These are phyloP conservation scores for Bellardia bayeri DNA, from an alignment of 2,888 invertebrate species.

Conservation along the genomic window DNA sequence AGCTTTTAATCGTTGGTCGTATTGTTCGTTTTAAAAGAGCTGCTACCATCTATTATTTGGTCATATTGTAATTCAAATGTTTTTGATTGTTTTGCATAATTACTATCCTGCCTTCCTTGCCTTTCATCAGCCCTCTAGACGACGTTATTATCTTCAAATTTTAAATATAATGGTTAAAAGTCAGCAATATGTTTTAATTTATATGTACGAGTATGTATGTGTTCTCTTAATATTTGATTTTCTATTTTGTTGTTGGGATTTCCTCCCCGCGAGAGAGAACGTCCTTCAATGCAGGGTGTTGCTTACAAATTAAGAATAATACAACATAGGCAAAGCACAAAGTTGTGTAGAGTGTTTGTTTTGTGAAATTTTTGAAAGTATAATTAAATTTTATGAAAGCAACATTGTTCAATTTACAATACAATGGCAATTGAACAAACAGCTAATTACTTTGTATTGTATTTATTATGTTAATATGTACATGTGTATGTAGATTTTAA, in stretches of 20 bases:
- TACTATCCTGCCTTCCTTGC: not conserved
- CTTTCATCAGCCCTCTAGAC: not conserved
- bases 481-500: not conserved
- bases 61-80: too few relatives aligned
- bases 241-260: not conserved
- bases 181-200: not conserved
- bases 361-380: too few relatives aligned
- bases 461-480: too few relatives aligned
- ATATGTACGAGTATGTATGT: not conserved
- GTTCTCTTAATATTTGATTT: not conserved
- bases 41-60: too few relatives aligned
- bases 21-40: too few relatives aligned
- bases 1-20: too few relatives aligned
- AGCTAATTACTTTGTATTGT: too few relatives aligned
- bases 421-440: too few relatives aligned
- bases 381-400: too few relatives aligned
- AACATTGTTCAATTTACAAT: not conserved
- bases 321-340: not conserved
- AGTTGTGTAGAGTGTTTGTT: not conserved
- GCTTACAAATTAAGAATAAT: constrained; percentile 7
- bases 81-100: not conserved
- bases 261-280: not conserved
- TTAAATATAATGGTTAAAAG: constrained; percentile 9
- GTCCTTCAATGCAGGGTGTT: not conserved
- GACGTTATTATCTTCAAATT: constrained; percentile 6